Conservation (phyloP, 2,888 invertebrate genomes). For the Mimas tiliae region DNA sequence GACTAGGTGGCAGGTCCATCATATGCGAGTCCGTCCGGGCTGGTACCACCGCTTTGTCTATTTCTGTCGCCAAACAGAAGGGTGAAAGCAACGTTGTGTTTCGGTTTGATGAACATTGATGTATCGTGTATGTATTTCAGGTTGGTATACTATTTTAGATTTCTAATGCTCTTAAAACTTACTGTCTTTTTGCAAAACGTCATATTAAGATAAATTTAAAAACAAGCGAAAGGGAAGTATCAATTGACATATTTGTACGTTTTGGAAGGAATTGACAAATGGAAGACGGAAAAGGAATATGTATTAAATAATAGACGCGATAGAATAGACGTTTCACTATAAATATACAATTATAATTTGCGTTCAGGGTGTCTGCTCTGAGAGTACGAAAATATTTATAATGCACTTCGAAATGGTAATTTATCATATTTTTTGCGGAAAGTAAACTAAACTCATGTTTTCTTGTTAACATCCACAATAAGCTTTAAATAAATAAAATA, state of each 20-base stretch:
- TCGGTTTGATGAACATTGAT: too few relatives aligned
- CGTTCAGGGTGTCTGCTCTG: background rate
- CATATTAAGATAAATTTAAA: background rate
- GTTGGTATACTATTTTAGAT: background rate
- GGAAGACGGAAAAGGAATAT: constrained; percentile 72
- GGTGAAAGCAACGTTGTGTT: too few relatives aligned
- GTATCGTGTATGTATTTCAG: background rate
- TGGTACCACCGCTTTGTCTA: too few relatives aligned
- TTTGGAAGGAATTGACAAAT: constrained; percentile 81
- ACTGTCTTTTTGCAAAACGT: background rate
- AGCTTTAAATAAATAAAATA: too few relatives aligned
- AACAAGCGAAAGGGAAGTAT: constrained; percentile 58
- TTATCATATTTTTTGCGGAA: too few relatives aligned
- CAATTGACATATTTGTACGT: constrained; percentile 81
- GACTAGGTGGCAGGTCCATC: too few relatives aligned
- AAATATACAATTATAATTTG: background rate
- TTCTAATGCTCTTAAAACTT: background rate
- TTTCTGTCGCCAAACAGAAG: too few relatives aligned
- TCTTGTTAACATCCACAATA: too few relatives aligned
- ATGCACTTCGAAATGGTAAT: background rate
- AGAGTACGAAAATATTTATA: background rate
- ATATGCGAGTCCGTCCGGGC: too few relatives aligned
- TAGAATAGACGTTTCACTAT: constrained; percentile 21
- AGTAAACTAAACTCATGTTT: too few relatives aligned
- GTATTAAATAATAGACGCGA: constrained; percentile 43